phyloP scores from a whole-genome alignment of 2,797 vertebrate genomes.

The Parotocinclus haroldoi region DNA sequence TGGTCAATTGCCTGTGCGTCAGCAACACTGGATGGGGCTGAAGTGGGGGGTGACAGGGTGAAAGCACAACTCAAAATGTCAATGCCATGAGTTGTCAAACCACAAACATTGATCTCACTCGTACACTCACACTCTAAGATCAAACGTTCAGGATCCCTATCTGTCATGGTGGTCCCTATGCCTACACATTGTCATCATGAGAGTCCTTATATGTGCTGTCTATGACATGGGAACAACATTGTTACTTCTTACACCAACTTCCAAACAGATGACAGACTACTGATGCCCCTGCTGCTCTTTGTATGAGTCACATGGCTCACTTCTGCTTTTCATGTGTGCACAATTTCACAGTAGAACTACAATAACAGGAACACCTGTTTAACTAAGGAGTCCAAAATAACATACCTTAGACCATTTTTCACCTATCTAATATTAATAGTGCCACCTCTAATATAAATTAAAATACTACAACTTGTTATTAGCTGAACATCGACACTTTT shows the following conservation, averaged over 20 bases:
- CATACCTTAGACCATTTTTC: background rate
- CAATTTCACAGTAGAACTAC: conserved; percentile 30
- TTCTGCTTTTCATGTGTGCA: conserved; percentile 51
- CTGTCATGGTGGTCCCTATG: background rate
- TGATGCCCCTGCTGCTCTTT: background rate
- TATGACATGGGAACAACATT: background rate
- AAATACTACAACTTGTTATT: too few species aligned
- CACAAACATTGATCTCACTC: conserved; percentile 17
- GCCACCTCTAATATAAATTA: too few species aligned
- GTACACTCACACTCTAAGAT: conserved; percentile 50
- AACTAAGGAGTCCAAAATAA: background rate
- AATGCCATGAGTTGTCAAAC: conserved; percentile 17
- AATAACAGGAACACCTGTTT: conserved; percentile 21
- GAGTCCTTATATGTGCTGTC: conserved; percentile 9
- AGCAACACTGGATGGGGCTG: conserved; percentile 13
- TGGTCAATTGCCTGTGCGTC: conserved; percentile 43
- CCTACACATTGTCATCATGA: conserved; percentile 33
- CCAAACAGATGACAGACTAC: conserved; percentile 15
- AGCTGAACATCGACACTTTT: too few species aligned
- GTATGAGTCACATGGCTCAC: conserved; percentile 41
- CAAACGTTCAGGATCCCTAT: conserved; percentile 50
- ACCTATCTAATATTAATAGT: background rate
- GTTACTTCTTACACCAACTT: conserved; percentile 4
- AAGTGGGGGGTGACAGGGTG: conserved; percentile 24
- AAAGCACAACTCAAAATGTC: conserved; percentile 48